A percentile compares a stretch with the other conserved stretches of the same genome.
Conservation (phyloP, 2,797 vertebrate genomes). For the Agapornis canus region DNA sequence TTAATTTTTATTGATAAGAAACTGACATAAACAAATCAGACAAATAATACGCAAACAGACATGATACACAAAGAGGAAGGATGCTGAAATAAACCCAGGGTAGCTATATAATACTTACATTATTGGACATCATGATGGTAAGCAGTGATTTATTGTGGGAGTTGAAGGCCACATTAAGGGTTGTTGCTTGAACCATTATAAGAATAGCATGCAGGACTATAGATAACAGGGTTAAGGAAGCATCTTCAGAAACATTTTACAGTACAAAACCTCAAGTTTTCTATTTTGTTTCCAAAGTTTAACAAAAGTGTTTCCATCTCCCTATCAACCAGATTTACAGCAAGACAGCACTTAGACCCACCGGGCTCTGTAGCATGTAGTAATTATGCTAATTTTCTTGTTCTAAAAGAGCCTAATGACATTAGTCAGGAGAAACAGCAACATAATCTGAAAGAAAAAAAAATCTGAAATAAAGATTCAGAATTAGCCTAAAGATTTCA, state of each 20-base stretch:
- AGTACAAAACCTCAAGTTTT: background rate
- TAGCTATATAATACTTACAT: constrained; percentile 81
- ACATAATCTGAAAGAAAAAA: background rate
- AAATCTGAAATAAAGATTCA: background rate
- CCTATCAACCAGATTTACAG: background rate
- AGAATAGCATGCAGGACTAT: constrained; percentile 96
- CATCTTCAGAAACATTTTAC: background rate
- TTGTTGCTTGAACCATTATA: constrained; percentile 97
- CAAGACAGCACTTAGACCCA: background rate
- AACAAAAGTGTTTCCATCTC: background rate
- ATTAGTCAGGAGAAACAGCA: background rate
- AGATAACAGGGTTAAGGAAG: constrained; percentile 55
- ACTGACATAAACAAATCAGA: background rate
- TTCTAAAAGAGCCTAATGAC: background rate
- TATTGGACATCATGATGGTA: constrained; percentile 99
- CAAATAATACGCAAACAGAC: background rate
- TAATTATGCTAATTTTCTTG: background rate
- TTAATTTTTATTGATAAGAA: background rate
- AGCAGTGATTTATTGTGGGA: constrained; percentile 98
- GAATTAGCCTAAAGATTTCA: background rate
- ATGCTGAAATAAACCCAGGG: background rate
- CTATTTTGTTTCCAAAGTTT: background rate
- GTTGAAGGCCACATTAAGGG: constrained; percentile 97
- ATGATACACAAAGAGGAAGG: background rate
- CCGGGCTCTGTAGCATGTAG: background rate